Conservation (phyloP, 2,797 vertebrate species). For the Avahi laniger region DNA sequence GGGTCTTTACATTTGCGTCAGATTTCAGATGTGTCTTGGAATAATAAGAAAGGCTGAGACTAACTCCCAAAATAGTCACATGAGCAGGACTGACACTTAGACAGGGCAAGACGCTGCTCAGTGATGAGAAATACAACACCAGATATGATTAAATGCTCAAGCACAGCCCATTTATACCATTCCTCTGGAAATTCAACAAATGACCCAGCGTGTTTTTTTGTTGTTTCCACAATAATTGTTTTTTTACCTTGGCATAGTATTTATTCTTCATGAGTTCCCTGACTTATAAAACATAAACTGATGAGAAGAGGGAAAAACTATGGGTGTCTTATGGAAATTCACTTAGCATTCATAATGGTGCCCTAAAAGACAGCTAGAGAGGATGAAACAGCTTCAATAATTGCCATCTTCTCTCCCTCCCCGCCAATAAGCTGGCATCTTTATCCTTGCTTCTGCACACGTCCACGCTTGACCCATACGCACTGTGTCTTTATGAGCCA, state of each 20-base stretch:
- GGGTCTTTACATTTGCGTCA: neutral
- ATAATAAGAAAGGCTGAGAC: neutral
- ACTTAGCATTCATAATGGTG: conserved; percentile 24
- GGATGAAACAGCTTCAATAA: conserved; percentile 31
- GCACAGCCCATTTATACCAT: neutral
- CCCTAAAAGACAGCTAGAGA: conserved; percentile 40
- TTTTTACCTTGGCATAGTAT: neutral
- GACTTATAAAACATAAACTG: neutral
- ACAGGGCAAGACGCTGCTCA: neutral
- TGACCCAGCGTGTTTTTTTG: neutral
- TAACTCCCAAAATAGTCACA: neutral
- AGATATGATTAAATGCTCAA: neutral
- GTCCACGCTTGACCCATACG: neutral
- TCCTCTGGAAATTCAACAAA: neutral
- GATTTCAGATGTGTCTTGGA: neutral
- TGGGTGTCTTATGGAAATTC: conserved; percentile 1
- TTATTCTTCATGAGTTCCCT: conserved; percentile 30
- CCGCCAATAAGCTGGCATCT: neutral
- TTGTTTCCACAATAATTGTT: conserved; percentile 29
- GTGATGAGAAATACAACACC: neutral
- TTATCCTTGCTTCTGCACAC: neutral
- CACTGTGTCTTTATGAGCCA: conserved; percentile 43
- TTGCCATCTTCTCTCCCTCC: conserved; percentile 29
- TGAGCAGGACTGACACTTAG: neutral
- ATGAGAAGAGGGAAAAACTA: conserved; percentile 14